Conservation (phyloP, 2,113 vertebrate species). For the Anser cygnoides region DNA sequence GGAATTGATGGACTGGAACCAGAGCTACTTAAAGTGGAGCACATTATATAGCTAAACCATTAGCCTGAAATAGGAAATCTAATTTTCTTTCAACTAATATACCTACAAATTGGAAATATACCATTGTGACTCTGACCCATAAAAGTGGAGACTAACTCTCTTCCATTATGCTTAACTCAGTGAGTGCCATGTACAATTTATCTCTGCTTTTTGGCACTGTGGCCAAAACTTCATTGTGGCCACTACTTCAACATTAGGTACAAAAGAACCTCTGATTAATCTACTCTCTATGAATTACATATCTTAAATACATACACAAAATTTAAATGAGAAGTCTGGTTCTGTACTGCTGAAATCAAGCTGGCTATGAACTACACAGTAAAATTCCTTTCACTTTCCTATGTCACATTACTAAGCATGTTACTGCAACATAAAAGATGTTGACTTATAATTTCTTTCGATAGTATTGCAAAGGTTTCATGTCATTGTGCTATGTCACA, state of each 20-base stretch:
- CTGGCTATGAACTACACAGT: not conserved
- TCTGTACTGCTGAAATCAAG: not conserved
- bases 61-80: conserved; percentile 58
- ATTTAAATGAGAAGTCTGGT: not conserved
- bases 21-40: conserved; percentile 40
- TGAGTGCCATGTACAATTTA: not conserved
- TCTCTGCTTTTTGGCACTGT: not conserved
- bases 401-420: not conserved
- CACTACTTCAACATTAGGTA: not conserved
- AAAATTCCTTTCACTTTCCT: not conserved
- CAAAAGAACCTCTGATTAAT: not conserved
- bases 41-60: conserved; percentile 46
- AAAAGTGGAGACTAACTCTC: not conserved
- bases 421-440: not conserved
- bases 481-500: not conserved
- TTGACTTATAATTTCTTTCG: not conserved
- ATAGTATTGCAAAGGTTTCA: not conserved
- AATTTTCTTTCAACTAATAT: conserved; percentile 55
- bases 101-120: conserved; percentile 50
- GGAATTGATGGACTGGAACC: conserved; percentile 53
- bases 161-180: not conserved
- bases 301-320: not conserved
- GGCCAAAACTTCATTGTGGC: not conserved
- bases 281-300: not conserved
- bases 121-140: not conserved